Conservation (phyloP, 2,113 vertebrate species). For the Thamnaconus septentrionalis region DNA sequence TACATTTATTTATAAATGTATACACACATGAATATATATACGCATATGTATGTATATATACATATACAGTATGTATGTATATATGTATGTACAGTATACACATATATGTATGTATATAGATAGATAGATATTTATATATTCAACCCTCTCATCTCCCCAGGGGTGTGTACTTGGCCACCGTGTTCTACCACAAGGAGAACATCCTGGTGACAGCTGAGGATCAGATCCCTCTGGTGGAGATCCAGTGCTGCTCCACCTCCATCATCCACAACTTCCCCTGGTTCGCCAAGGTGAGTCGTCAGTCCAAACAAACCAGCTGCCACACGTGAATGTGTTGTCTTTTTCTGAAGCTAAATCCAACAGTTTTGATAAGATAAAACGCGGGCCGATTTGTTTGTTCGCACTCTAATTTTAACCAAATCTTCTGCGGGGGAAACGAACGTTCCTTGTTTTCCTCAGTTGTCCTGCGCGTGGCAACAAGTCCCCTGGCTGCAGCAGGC, state of each 20-base stretch:
- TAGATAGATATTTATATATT: background rate
- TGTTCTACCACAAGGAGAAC: slow-evolving; percentile 79
- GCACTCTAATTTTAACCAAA: background rate
- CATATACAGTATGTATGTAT: no score
- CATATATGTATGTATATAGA: no score
- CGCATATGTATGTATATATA: no score
- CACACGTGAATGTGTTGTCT: background rate
- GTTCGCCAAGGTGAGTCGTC: slow-evolving; percentile 74
- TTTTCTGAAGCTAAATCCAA: background rate
- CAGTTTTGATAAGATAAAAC: no score
- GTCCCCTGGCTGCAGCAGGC: slow-evolving; percentile 77
- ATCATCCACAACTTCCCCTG: slow-evolving; percentile 76
- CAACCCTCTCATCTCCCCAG: slow-evolving; percentile 37
- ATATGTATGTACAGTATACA: no score
- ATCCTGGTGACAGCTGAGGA: slow-evolving; percentile 77
- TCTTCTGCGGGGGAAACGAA: background rate
- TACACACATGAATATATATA: no score
- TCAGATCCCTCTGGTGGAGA: slow-evolving; percentile 79
- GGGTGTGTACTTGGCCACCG: slow-evolving; percentile 75
- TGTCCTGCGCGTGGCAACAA: slow-evolving; percentile 80
- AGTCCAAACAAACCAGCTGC: background rate
- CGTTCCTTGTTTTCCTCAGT: slow-evolving; percentile 40
- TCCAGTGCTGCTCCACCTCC: slow-evolving; percentile 77
- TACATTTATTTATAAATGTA: no score
- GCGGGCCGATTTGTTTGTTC: no score